Conservation (phyloP, 1,140 invertebrate genomes). For the Bombus polaris region DNA sequence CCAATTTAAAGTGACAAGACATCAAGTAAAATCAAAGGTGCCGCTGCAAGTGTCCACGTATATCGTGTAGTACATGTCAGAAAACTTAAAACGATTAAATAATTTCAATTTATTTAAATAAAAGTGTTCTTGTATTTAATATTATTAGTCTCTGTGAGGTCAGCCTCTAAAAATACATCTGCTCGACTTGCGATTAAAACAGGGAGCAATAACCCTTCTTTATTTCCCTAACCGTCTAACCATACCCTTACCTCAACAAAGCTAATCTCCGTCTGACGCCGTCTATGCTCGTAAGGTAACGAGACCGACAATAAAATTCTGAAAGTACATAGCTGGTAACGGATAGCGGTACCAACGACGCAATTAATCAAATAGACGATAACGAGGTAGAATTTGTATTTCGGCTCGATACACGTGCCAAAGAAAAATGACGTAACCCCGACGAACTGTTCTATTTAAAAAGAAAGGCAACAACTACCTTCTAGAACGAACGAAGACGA, state of each 20-base stretch:
- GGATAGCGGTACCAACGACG: neutral
- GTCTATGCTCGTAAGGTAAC: neutral
- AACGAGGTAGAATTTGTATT: neutral
- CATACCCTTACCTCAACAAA: neutral
- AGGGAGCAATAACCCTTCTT: neutral
- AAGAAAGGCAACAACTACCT: neutral
- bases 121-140: neutral
- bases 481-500: neutral
- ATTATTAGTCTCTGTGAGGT: neutral
- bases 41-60: too few relatives aligned
- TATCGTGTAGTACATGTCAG: too few relatives aligned
- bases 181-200: neutral
- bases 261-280: too few relatives aligned
- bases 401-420: neutral
- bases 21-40: too few relatives aligned
- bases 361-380: slow-evolving; percentile 3
- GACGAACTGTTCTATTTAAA: neutral
- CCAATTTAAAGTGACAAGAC: too few relatives aligned
- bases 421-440: neutral
- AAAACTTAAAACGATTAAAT: too few relatives aligned
- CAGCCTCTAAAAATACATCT: neutral
- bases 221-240: neutral
- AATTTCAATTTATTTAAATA: neutral
- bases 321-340: neutral
- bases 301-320: neutral